Base-by-base conservation (phyloP, 2,113 vertebrate species). In the Nesoenas mayeri region DNA sequence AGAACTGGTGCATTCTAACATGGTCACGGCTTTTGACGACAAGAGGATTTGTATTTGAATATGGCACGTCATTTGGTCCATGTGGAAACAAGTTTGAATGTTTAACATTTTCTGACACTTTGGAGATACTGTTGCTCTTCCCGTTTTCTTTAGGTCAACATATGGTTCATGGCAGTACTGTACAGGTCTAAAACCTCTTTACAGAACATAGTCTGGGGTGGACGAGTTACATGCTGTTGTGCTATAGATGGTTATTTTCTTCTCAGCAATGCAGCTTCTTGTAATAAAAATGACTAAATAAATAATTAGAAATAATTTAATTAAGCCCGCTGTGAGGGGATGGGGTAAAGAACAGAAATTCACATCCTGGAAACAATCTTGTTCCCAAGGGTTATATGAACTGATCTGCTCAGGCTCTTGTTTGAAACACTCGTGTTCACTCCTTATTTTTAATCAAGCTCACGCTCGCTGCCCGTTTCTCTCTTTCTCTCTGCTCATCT, bases 401-500 rank as follows among this genome's bases (percentile, higher is more conserved):
- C 79, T 78, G 65, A 71, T 89, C 95, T 71, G 38, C 54, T 71
- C 66, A 24, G 38, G 57, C 20, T 80, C 48, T 47, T 54, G 56
- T 85, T 88, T 79, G 53, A 87, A 96, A 64, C 58, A 5, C 66
- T 53, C 21, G 51, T 66, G 1, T 82, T 93, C 60, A 82, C 82
- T 79, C 71, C 85, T 85, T 86, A 58, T 38, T 95, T 93, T 85
- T 82, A 95, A 79, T 70, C 86, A 81, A 91, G 62, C 64, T 92
- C 38, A 16, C 3, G 15, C 40, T 79, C 72, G 79, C 70, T 89
- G 78, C 74, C 62, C 47, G 15, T 84, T 85, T 61, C 78, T 61
- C 36, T 44, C 26, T 34, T 40, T 53, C 20, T 61, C 32, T 40
- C 21, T 21, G 24, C 28, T 80, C 25, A 28, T 21, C 34, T 58